These are phyloP conservation scores for Xestia rhomboidea DNA, from an alignment of 2,888 invertebrate species.

Conservation along the genomic window DNA sequence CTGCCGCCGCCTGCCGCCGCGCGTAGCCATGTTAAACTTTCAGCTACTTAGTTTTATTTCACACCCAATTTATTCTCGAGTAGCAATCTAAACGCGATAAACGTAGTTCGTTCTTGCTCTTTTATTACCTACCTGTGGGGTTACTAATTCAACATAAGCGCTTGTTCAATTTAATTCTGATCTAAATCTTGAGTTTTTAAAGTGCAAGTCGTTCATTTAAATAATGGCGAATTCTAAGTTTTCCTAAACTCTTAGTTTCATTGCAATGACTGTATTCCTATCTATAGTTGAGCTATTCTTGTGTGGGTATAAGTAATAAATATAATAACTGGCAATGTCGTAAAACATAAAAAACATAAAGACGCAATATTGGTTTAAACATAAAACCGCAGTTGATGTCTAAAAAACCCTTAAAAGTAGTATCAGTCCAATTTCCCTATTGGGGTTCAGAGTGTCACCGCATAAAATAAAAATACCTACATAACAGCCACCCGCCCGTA, in stretches of 20 bases:
- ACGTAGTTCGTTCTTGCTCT: slow-evolving; percentile 71
- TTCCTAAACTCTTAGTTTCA: slow-evolving; percentile 1
- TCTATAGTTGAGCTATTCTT: slow-evolving; percentile 2
- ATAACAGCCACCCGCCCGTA: slow-evolving; percentile 81
- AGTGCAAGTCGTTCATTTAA: slow-evolving; percentile 24
- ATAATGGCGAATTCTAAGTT: slow-evolving; percentile 20
- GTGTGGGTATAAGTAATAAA: slow-evolving; percentile 57
- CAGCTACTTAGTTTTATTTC: slow-evolving; percentile 84
- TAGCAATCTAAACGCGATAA: slow-evolving; percentile 77
- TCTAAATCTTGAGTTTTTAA: slow-evolving; percentile 40
- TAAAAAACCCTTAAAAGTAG: slow-evolving; percentile 89
- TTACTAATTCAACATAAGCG: slow-evolving; percentile 50
- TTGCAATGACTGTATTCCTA: slow-evolving; percentile 17
- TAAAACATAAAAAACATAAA: slow-evolving; percentile 83
- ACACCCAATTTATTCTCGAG: slow-evolving; percentile 80
- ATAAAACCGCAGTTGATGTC: slow-evolving; percentile 86
- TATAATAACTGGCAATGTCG: slow-evolving; percentile 78
- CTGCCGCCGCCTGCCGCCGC: slow-evolving; percentile 8
- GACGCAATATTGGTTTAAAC: slow-evolving; percentile 84
- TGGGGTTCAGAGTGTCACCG: slow-evolving; percentile 86
- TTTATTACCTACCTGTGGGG: slow-evolving; percentile 71
- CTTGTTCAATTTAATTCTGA: slow-evolving; percentile 53
- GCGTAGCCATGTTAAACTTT: slow-evolving; percentile 78
- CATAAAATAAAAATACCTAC: slow-evolving; percentile 89
- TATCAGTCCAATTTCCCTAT: slow-evolving; percentile 90